Base-by-base conservation (phyloP, 1,140 invertebrate genomes). In the Trachymyrmex septentrionalis region DNA sequence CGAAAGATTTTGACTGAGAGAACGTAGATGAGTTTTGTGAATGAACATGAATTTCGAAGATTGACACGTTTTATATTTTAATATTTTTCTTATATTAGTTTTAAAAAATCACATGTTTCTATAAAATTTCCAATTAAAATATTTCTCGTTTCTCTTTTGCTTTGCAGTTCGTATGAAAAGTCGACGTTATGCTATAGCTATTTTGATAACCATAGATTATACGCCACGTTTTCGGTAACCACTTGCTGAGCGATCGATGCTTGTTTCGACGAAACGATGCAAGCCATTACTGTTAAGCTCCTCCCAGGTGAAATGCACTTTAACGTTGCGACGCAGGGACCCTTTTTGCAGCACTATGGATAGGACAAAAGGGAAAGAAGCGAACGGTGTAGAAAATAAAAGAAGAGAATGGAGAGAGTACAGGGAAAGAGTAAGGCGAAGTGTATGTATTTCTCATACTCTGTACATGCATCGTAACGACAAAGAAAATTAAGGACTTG, bases 241-340 rank as follows among this genome's bases (percentile, higher is more conserved):
- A 30, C 38, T 57, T 71, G 27, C 63, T 10, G 63, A 30, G 66
- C 59, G 73, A 53, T 86, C 64, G 24, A 59, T 73, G 64, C 61
- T 69, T 59, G 27, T 53, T 80, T 59, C 34, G n/a, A 73, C 27
- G 72, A 63, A 77, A 85, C 66, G 86, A 88, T 88, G 66, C 84
- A 84, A 87, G 81, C 67, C 78, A 81, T 85, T 81, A 80, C 69
- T 24, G 57, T 84, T 61, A 63, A 80, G 80, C 80, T 80, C 14
- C 67, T 84, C 24, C 16, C 12, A 78, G 30, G 57, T 63, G 80
- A 78, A 81, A 59, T 34, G 69, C 80, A 82, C 81, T 87, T 87
- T 87, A 87, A 87, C 82, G 72, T 85, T 78, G 73, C 53, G 67
- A 69, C 67, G 57, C 50, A 38, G 55, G 34, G 71, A 84, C 34